A percentile compares a stretch with the other conserved stretches of the same genome.
These are phyloP conservation scores for Copsychus sechellarum DNA, from an alignment of 2,113 vertebrate species.

Conservation along the genomic window DNA sequence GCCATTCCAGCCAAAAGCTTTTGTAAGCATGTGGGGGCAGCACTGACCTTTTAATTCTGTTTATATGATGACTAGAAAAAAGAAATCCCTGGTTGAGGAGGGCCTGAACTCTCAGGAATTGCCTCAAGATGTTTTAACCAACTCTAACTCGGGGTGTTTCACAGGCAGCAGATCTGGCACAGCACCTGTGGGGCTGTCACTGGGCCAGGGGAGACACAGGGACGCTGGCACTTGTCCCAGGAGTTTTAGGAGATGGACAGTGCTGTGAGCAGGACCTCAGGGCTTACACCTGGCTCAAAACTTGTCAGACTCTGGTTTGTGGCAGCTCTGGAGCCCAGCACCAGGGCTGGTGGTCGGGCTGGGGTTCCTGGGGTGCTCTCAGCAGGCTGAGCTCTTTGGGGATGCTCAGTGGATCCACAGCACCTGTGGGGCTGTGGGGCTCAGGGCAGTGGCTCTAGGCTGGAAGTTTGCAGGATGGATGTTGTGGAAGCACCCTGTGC, in stretches of 20 bases:
- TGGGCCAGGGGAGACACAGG: background rate
- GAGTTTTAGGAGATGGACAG: background rate
- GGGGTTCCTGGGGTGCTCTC: background rate
- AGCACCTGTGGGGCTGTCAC: background rate
- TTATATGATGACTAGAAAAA: background rate
- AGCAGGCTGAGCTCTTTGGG: rapidly evolving
- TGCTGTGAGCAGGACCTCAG: background rate
- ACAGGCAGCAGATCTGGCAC: background rate
- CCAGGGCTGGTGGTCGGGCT: rapidly evolving
- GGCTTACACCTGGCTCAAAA: rapidly evolving
- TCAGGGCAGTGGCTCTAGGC: rapidly evolving
- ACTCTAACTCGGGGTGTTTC: rapidly evolving
- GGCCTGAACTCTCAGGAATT: background rate
- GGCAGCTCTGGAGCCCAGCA: rapidly evolving
- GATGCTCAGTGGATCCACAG: rapidly evolving
- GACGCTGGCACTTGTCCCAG: background rate
- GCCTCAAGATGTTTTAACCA: background rate
- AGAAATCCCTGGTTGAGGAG: background rate
- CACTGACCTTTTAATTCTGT: constrained; percentile 54
- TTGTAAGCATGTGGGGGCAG: constrained; percentile 53
- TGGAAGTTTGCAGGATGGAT: background rate
- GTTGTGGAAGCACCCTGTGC: background rate
- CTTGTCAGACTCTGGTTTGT: background rate
- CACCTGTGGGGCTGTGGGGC: background rate
- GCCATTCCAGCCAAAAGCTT: constrained; percentile 20